phyloP scores from a whole-genome alignment of 1,140 invertebrate species.

The Drosophila kohkoa region DNA sequence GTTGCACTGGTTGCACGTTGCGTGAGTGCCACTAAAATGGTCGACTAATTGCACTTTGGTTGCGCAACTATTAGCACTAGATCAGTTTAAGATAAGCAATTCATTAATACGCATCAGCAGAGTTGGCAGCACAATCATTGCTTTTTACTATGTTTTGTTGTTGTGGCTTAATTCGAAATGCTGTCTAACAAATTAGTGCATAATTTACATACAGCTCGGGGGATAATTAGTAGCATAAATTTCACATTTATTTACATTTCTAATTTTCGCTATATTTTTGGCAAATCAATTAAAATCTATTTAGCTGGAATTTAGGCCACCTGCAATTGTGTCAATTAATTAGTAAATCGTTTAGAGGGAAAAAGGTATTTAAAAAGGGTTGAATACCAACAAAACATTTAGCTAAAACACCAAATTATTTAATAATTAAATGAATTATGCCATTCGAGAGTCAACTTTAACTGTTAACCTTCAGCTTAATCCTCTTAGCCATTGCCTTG shows the following conservation, averaged over 20 bases:
- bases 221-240: too few relatives aligned
- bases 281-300: too few relatives aligned
- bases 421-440: neutral
- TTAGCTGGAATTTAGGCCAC: too few relatives aligned
- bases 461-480: neutral
- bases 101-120: slow-evolving; percentile 25
- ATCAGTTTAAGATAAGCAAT: slow-evolving; percentile 27
- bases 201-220: neutral
- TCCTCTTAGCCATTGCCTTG: too few relatives aligned
- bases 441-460: neutral
- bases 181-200: neutral
- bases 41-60: slow-evolving; percentile 38
- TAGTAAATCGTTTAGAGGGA: neutral
- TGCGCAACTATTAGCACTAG: slow-evolving; percentile 30
- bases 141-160: neutral
- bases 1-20: slow-evolving; percentile 2
- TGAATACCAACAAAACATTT: neutral
- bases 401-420: neutral
- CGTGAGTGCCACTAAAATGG: slow-evolving; percentile 26
- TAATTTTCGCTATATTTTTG: too few relatives aligned
- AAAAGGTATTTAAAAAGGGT: too few relatives aligned
- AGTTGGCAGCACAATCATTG: too few relatives aligned
- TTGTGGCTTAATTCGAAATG: neutral
- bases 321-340: neutral
- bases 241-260: too few relatives aligned